A percentile compares a stretch with the other conserved stretches of the same genome.
These are phyloP conservation scores for Telmatherina bonti DNA, from an alignment of 2,797 vertebrate species.

Conservation along the genomic window DNA sequence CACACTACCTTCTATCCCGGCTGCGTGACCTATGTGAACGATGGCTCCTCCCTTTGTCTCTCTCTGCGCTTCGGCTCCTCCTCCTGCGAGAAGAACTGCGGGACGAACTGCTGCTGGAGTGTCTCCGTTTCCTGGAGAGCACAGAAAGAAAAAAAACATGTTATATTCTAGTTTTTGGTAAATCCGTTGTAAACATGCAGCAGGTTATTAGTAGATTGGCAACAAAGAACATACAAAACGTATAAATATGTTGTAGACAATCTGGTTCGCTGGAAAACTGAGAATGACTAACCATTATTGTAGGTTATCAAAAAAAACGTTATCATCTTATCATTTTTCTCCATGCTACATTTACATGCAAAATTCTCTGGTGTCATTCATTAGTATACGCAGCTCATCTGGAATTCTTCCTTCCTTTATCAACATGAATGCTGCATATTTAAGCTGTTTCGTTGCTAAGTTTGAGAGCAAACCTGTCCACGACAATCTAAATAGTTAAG, in stretches of 20 bases:
- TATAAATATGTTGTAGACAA: too few relatives aligned
- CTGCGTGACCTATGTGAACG: constrained; percentile 90
- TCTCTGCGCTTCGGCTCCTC: constrained; percentile 87
- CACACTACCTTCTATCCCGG: constrained; percentile 88
- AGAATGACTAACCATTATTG: background rate
- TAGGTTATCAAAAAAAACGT: too few relatives aligned
- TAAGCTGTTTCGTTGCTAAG: constrained; percentile 43
- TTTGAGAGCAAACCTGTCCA: constrained; percentile 36
- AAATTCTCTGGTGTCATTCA: constrained; percentile 4
- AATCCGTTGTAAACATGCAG: constrained; percentile 23
- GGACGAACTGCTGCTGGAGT: constrained; percentile 95
- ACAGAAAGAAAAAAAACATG: constrained; percentile 20
- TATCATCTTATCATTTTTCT: background rate
- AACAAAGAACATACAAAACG: too few relatives aligned
- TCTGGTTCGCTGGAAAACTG: too few relatives aligned
- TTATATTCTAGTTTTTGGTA: constrained; percentile 11
- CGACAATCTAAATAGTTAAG: constrained; percentile 30
- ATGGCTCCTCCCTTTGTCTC: constrained; percentile 85
- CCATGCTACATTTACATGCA: constrained; percentile 3
- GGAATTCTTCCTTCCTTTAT: constrained; percentile 24
- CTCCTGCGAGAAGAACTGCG: constrained; percentile 90
- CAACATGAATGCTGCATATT: constrained; percentile 37
- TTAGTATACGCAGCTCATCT: constrained; percentile 15
- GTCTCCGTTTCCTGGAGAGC: constrained; percentile 83
- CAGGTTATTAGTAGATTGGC: background rate